A percentile compares a stretch with the other conserved stretches of the same genome.
phyloP scores from a whole-genome alignment of 2,888 invertebrate species.

The Yponomeuta cagnagella region DNA sequence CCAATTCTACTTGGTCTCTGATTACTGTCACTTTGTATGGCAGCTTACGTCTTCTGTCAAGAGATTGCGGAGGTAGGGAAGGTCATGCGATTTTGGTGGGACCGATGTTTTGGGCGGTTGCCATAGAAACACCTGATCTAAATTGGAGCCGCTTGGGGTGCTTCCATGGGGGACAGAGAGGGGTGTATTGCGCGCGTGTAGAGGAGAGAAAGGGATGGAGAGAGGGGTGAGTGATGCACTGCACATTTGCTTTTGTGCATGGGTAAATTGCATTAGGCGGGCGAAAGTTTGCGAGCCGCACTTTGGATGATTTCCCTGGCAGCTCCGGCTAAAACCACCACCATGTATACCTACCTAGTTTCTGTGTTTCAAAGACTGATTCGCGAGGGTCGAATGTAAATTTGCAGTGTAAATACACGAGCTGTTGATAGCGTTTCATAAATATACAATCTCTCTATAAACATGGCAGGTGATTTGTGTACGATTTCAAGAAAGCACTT shows the following conservation, averaged over 20 bases:
- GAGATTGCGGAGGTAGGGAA: conserved; percentile 22
- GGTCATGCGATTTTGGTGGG: conserved; percentile 45
- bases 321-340: no score
- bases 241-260: conserved; percentile 48
- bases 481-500: no score
- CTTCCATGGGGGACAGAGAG: conserved; percentile 34
- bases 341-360: no score
- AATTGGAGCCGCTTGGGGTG: conserved; percentile 54
- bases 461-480: no score
- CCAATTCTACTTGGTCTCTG: conserved; percentile 41
- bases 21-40: conserved; percentile 23
- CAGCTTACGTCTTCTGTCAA: conserved; percentile 21
- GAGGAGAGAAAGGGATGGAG: conserved; percentile 32
- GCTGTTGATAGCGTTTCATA: no score
- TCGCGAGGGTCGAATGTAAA: no score
- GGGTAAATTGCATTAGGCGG: conserved; percentile 64
- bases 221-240: conserved; percentile 51
- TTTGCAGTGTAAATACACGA: no score
- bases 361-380: background rate
- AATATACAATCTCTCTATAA: no score
- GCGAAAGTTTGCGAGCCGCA: conserved; percentile 34
- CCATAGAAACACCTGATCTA: conserved; percentile 57
- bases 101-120: conserved; percentile 58
- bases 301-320: conserved; percentile 2
- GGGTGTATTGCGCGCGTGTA: conserved; percentile 18